Evolutionary conservation across 2,113 vertebrate genomes (phyloP), one percentile per base, ranked within the genome.

Genomic region (Cyprinus carpio): DNA sequence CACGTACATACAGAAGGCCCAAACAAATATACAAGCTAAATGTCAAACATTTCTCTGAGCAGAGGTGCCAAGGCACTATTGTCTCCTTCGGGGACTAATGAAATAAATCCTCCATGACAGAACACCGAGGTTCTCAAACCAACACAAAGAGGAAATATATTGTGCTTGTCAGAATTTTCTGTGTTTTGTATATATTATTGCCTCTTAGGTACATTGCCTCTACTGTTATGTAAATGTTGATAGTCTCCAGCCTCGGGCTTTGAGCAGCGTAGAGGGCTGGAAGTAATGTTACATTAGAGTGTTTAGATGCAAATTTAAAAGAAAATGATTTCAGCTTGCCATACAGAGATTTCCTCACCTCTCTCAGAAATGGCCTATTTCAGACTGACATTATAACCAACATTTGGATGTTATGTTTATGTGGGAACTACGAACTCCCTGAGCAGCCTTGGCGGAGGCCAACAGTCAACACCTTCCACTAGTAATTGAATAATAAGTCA

Each of bases 401-500:
- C 62, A 69, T 81, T 46, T 81, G 27, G 62, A 81, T 69, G 80
- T 69, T 76, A 76, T 81, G 80, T 18, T 69, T 81, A 34, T 69
- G 43, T 69, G 80, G 62, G 40, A 69, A 67, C 62, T 15, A 43
- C n/a, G 6, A 69, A 67, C 8, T 69, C 62, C 62, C 80, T 34
- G 43, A 81, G 62, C 18, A 81, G 62, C 43, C 27, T 69, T 81
- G 80, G 69, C 6, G 27, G 80, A 81, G 80, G 80, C 25, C 62
- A 69, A 81, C 25, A 49, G 80, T 69, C 62, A 81, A 81, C 80
- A 69, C 80, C 80, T 64, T 69, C 27, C 40, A 5, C 15, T 83
- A 64, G 75, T 89, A 81, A 85, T 84, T 84, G 62, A 62, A 34
- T 76, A 86, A 81, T 83, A 74, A 65, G 49, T 87, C 77, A 84